These are phyloP conservation scores for Chunga burmeisteri DNA, from an alignment of 2,113 vertebrate species.

Conservation along the genomic window DNA sequence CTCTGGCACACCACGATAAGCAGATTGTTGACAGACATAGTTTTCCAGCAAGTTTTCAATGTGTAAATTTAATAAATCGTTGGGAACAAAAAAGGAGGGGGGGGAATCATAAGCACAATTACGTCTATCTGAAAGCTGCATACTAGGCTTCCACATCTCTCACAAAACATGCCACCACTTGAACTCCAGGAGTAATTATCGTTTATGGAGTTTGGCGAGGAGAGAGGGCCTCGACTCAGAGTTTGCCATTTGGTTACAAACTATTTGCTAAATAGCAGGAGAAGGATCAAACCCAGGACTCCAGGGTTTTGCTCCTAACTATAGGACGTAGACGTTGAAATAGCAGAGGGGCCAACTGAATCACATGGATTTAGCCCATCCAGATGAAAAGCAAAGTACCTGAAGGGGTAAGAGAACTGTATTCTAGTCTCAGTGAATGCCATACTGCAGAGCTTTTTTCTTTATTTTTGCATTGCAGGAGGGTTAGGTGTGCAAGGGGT, in stretches of 20 bases:
- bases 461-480: background rate
- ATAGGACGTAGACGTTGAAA: background rate
- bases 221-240: slow-evolving; percentile 14
- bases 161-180: slow-evolving; percentile 50
- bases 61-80: background rate
- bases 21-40: background rate
- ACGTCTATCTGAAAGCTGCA: slow-evolving; percentile 23
- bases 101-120: background rate
- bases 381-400: background rate
- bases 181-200: slow-evolving; percentile 57
- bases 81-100: background rate
- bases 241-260: slow-evolving; percentile 44
- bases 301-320: background rate
- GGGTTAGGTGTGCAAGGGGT: fast-evolving
- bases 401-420: background rate
- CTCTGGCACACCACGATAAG: fast-evolving
- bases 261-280: background rate
- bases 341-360: background rate
- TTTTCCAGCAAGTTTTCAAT: slow-evolving; percentile 6
- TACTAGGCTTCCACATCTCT: slow-evolving; percentile 45
- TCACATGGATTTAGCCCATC: background rate
- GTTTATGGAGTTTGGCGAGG: slow-evolving; percentile 47
- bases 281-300: background rate
- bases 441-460: background rate
- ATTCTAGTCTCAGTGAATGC: background rate